A percentile compares a stretch with the other conserved stretches of the same genome.
Conservation (phyloP, 2,888 invertebrate species). For the Caenorhabditis plicata region DNA sequence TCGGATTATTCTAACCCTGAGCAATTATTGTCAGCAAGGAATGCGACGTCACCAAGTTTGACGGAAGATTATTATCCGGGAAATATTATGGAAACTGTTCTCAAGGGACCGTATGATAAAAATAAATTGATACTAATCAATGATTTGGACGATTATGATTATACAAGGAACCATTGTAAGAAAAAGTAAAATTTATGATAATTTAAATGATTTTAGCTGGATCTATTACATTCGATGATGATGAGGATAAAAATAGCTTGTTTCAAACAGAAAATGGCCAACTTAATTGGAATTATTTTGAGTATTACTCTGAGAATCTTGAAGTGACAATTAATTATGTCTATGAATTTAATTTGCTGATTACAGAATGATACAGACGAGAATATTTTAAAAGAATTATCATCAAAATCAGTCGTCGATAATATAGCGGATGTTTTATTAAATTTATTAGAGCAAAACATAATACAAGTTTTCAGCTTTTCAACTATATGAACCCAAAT, state of each 20-base stretch:
- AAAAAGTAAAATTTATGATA: not conserved
- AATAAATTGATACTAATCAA: slow-evolving; percentile 21
- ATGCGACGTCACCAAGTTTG: slow-evolving; percentile 9
- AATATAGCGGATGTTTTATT: slow-evolving; percentile 13
- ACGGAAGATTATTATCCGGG: slow-evolving; percentile 12
- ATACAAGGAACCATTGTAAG: not conserved
- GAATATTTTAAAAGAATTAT: slow-evolving; percentile 21
- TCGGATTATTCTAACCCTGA: too few relatives aligned
- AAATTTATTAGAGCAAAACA: not conserved
- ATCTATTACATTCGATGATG: slow-evolving; percentile 14
- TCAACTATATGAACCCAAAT: slow-evolving; percentile 5
- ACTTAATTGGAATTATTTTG: slow-evolving; percentile 27
- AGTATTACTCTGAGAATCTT: slow-evolving; percentile 22
- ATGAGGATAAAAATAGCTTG: slow-evolving; percentile 23
- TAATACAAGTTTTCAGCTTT: slow-evolving; percentile 8
- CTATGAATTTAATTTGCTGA: too few relatives aligned
- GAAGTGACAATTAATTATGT: too few relatives aligned
- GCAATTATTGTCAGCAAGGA: slow-evolving; percentile 2
- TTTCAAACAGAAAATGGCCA: slow-evolving; percentile 9
- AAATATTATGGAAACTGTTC: slow-evolving; percentile 14
- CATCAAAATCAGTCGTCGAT: slow-evolving; percentile 14
- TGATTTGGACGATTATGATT: slow-evolving; percentile 24
- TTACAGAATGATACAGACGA: slow-evolving; percentile 16
- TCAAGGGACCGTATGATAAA: slow-evolving; percentile 22
- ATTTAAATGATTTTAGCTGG: not conserved